These are phyloP conservation scores for Polyploca ridens DNA, from an alignment of 2,888 invertebrate species.

Conservation along the genomic window DNA sequence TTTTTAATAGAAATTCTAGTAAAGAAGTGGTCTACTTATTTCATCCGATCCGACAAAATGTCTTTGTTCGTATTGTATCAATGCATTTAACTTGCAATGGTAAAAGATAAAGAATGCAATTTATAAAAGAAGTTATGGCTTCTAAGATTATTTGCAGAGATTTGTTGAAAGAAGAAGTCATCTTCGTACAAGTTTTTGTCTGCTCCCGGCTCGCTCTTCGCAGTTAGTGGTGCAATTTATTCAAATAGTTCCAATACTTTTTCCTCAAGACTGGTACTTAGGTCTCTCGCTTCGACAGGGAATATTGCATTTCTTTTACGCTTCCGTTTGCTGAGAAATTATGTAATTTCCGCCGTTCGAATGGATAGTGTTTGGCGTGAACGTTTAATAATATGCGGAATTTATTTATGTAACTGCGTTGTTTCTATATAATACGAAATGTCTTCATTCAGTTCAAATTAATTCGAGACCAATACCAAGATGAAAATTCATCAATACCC, in stretches of 20 bases:
- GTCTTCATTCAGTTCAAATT: too few species aligned
- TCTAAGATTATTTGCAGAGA: constrained; percentile 23
- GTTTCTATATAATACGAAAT: too few species aligned
- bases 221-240: constrained; percentile 29
- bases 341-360: constrained; percentile 9
- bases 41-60: too few species aligned
- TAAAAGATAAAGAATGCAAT: neutral
- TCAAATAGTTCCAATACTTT: constrained; percentile 32
- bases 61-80: too few species aligned
- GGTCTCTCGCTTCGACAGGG: constrained; percentile 7
- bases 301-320: constrained; percentile 11
- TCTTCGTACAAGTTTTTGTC: constrained; percentile 26
- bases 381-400: neutral
- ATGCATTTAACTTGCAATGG: neutral
- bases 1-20: neutral
- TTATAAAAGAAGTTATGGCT: constrained; percentile 25
- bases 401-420: neutral
- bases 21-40: neutral
- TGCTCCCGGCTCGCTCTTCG: constrained; percentile 20
- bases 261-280: constrained; percentile 12
- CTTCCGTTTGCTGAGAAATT: constrained; percentile 12
- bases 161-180: constrained; percentile 21
- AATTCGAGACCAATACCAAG: too few species aligned
- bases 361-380: neutral
- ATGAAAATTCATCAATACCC: too few species aligned